These are phyloP conservation scores for Enteromius mattozi DNA, from an alignment of 2,797 vertebrate genomes.

Conservation along the genomic window DNA sequence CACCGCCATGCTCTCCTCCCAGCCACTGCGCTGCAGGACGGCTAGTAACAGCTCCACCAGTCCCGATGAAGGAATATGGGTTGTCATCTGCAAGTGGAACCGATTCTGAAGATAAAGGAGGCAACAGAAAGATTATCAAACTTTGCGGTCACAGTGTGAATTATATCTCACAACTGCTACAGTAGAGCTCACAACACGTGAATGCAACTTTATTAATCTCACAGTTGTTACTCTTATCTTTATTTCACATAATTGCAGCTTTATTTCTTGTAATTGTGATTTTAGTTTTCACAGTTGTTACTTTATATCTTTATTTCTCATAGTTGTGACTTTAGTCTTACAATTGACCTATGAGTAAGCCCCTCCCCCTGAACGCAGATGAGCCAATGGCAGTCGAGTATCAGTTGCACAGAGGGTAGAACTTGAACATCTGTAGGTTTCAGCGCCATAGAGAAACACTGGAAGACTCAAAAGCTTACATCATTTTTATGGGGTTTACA, in stretches of 20 bases:
- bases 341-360: background rate
- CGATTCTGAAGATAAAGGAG: conserved; percentile 76
- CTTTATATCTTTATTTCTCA: background rate
- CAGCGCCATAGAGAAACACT: too few relatives aligned
- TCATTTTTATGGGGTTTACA: too few relatives aligned
- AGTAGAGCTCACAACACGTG: background rate
- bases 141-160: background rate
- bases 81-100: conserved; percentile 89
- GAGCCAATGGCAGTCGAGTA: too few relatives aligned
- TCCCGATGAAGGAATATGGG: conserved; percentile 76
- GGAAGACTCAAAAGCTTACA: too few relatives aligned
- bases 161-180: background rate
- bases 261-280: background rate
- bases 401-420: too few relatives aligned
- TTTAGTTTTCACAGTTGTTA: background rate
- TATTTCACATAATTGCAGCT: background rate
- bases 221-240: background rate
- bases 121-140: background rate
- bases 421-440: too few relatives aligned
- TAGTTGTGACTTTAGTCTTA: background rate
- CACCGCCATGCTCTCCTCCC: conserved; percentile 81
- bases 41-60: conserved; percentile 81
- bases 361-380: too few relatives aligned
- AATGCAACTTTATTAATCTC: background rate
- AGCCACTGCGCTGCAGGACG: conserved; percentile 77